Percentiles rank a stretch among this genome's conserved stretches.
phyloP scores from a whole-genome alignment of 2,888 invertebrate genomes.

The Drosophila acutilabella region DNA sequence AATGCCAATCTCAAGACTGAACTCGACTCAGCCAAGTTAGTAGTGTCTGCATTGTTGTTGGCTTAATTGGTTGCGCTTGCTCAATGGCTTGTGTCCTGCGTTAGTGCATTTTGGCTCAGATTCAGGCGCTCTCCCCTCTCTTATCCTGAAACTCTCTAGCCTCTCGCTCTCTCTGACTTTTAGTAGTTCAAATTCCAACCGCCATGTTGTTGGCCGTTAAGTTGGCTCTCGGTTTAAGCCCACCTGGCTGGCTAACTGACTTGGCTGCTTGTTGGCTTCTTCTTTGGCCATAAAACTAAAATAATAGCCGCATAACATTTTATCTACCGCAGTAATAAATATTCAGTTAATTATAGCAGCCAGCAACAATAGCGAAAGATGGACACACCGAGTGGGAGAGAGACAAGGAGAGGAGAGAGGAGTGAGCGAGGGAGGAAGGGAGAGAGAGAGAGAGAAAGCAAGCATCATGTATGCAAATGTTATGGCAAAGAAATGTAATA shows the following conservation, averaged over 20 bases:
- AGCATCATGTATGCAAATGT: constrained; percentile 31
- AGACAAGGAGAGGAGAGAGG: not conserved
- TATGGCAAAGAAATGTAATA: constrained; percentile 16
- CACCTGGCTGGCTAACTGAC: constrained; percentile 51
- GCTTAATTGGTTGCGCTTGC: constrained; percentile 68
- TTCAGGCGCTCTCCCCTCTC: not conserved
- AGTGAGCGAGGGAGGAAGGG: not conserved
- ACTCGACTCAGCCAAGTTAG: constrained; percentile 18
- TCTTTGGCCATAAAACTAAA: constrained; percentile 74
- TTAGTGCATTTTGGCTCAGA: constrained; percentile 27
- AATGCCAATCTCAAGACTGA: constrained; percentile 29
- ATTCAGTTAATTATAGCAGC: constrained; percentile 76
- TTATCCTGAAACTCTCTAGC: not conserved
- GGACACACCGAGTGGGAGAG: not conserved
- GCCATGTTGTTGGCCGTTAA: constrained; percentile 33
- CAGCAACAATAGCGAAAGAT: constrained; percentile 14
- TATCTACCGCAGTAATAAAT: constrained; percentile 80
- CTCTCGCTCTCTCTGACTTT: not conserved
- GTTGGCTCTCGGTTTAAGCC: constrained; percentile 59
- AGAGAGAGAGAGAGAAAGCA: not conserved
- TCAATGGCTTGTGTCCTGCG: constrained; percentile 63
- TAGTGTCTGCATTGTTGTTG: constrained; percentile 33
- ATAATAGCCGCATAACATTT: constrained; percentile 81
- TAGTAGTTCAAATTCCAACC: constrained; percentile 32
- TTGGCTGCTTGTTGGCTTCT: constrained; percentile 53